A percentile compares a stretch with the other conserved stretches of the same genome.
These are phyloP conservation scores for Solea senegalensis DNA, from an alignment of 2,113 vertebrate genomes.

Conservation along the genomic window DNA sequence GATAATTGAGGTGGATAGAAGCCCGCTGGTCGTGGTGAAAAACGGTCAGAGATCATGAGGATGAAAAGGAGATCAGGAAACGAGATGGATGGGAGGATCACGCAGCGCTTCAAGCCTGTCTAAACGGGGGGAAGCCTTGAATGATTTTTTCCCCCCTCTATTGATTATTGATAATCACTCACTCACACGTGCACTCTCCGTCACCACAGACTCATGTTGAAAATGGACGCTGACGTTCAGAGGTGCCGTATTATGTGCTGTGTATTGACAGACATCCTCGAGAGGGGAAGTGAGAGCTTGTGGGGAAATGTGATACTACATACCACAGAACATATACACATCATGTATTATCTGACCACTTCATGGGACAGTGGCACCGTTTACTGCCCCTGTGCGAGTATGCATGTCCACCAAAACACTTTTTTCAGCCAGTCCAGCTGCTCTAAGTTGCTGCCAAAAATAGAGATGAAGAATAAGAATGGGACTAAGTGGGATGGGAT, in stretches of 20 bases:
- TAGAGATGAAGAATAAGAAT: slow-evolving; percentile 67
- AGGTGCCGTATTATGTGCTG: slow-evolving; percentile 9
- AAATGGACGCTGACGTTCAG: slow-evolving; percentile 44
- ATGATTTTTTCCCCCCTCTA: slow-evolving; percentile 54
- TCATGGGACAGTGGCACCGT: not conserved
- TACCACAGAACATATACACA: slow-evolving; percentile 11
- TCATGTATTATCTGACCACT: not conserved
- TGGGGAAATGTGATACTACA: slow-evolving; percentile 34
- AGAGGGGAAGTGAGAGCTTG: slow-evolving; percentile 16
- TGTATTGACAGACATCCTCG: slow-evolving; percentile 44
- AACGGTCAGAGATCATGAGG: slow-evolving; percentile 46
- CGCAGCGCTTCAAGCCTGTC: slow-evolving; percentile 49
- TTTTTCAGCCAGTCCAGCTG: slow-evolving; percentile 59
- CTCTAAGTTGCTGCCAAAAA: slow-evolving; percentile 60
- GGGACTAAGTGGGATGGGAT: slow-evolving; percentile 53
- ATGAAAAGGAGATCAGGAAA: slow-evolving; percentile 30
- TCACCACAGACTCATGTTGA: slow-evolving; percentile 8
- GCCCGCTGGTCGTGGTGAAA: slow-evolving; percentile 54
- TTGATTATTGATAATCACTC: slow-evolving; percentile 76
- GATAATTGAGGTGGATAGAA: slow-evolving; percentile 62
- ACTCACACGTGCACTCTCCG: slow-evolving; percentile 38
- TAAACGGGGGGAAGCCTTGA: slow-evolving; percentile 36
- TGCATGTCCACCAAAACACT: slow-evolving; percentile 20
- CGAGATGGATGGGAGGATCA: slow-evolving; percentile 38
- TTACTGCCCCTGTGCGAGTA: slow-evolving; percentile 2